Percentiles rank a stretch among this genome's conserved stretches.
These are phyloP conservation scores for Phenacoccus solenopsis DNA, from an alignment of 1,140 invertebrate genomes.

Conservation along the genomic window DNA sequence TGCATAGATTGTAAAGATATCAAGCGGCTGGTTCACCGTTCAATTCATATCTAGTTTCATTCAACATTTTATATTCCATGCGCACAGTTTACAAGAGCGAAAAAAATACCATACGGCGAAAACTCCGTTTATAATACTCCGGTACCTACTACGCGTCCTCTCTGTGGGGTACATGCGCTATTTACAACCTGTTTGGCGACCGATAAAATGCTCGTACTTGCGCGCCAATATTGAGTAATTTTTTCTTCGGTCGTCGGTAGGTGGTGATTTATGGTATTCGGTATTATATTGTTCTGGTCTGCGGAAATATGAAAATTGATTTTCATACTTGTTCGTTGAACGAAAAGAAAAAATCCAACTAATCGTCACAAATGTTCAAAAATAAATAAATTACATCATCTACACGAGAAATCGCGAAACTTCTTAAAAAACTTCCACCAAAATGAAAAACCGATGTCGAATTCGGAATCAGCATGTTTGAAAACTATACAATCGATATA, in stretches of 20 bases:
- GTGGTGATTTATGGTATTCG: background rate
- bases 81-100: background rate
- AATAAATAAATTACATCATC: too few species aligned
- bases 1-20: constrained; percentile 11
- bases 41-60: constrained; percentile 15
- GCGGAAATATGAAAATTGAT: too few species aligned
- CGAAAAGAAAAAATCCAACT: too few species aligned
- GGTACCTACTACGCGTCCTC: background rate
- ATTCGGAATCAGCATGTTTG: too few species aligned
- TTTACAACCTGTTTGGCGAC: background rate
- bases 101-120: background rate
- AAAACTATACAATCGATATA: too few species aligned
- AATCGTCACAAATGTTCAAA: too few species aligned
- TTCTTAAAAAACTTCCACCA: too few species aligned
- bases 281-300: background rate
- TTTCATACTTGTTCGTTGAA: too few species aligned
- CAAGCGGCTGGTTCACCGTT: background rate
- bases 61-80: background rate
- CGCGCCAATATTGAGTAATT: background rate
- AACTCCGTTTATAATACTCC: too few species aligned
- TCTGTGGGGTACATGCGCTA: background rate
- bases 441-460: too few species aligned
- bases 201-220: background rate
- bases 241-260: background rate
- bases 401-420: too few species aligned